phyloP scores from a whole-genome alignment of 2,888 invertebrate species.

The Dryomyza anilis region DNA sequence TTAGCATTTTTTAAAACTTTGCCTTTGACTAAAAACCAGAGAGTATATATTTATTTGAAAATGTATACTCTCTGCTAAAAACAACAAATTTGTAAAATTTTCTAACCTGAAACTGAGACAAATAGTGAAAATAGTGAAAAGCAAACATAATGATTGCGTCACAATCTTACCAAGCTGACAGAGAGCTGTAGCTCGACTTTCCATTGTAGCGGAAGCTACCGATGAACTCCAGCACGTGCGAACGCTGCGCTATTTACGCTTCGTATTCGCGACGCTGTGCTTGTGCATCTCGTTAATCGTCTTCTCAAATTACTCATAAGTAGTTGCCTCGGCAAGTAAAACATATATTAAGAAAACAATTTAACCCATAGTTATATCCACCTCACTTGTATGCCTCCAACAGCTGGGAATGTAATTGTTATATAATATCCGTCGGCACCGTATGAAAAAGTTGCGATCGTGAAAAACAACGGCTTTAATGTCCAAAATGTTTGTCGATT shows the following conservation, averaged over 20 bases:
- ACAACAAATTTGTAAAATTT: too few species aligned
- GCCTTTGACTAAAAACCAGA: too few species aligned
- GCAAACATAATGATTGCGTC: too few species aligned
- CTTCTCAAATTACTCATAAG: constrained; percentile 94
- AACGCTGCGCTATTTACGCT: constrained; percentile 92
- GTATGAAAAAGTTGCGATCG: constrained; percentile 95
- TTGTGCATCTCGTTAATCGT: constrained; percentile 92
- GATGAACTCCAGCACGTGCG: constrained; percentile 98
- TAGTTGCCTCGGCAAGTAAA: constrained; percentile 79
- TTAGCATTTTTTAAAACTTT: too few species aligned
- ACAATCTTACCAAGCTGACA: too few species aligned
- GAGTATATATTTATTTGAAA: too few species aligned
- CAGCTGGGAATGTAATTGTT: constrained; percentile 87
- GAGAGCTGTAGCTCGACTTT: too few species aligned
- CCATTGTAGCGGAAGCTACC: constrained; percentile 98
- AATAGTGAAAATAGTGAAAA: too few species aligned
- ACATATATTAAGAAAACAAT: background rate
- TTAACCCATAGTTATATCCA: background rate
- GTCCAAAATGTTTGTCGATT: constrained; percentile 99
- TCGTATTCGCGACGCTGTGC: constrained; percentile 97
- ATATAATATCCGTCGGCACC: constrained; percentile 95
- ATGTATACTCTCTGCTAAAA: too few species aligned
- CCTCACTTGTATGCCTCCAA: constrained; percentile 83
- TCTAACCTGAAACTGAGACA: too few species aligned
- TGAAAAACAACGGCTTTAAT: constrained; percentile 99